Base-by-base conservation (phyloP, 2,797 vertebrate species). In the Potorous gilbertii region DNA sequence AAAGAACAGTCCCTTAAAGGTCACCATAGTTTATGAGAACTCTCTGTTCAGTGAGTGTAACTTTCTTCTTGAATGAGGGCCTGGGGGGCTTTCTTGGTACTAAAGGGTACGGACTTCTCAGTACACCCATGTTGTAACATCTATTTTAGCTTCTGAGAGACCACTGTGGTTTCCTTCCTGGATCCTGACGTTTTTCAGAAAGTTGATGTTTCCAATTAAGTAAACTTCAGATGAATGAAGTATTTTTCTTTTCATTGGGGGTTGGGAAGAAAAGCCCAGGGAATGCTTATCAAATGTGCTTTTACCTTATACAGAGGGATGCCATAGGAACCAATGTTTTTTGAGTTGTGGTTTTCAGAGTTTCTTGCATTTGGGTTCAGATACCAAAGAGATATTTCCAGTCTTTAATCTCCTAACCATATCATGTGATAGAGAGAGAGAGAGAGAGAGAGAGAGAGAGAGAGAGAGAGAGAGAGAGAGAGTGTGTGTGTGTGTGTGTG, bases 81-180 rank as follows among this genome's bases (percentile, higher is more conserved):
- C 18, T 4, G 92, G 31, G 59, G 93, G 87, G 54, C 87, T 56
- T 27, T 92, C 66, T 59, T 59, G 10, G 57, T 55, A 1, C 90
- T 59, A 56, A 56, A 34, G 59, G 55, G 40, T 40, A 21, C 18
- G n/a, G 66, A n/a, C n/a, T 81, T 81, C 28, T 57, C n/a, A 81
- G 66, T 46, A 81, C n/a, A 81, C n/a, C 66, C 81, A 13, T 92
- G 34, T 18, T 18, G 13, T 46, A 90, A 34, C 34, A 59, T 62
- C 54, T 92, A 28, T 94, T 62, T 62, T 59, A 46, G 81, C 52
- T 55, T n/a, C 55, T 50, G 28, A 54, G 89, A 94, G 54, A 91
- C 54, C 34, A 54, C 91, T 94, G 90, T 90, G 13, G 90, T 92
- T 96, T 93, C 66, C 55, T 96, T 95, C 54, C 40, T 93, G n/a